phyloP scores from a whole-genome alignment of 2,113 vertebrate species.

The Lepus europaeus region DNA sequence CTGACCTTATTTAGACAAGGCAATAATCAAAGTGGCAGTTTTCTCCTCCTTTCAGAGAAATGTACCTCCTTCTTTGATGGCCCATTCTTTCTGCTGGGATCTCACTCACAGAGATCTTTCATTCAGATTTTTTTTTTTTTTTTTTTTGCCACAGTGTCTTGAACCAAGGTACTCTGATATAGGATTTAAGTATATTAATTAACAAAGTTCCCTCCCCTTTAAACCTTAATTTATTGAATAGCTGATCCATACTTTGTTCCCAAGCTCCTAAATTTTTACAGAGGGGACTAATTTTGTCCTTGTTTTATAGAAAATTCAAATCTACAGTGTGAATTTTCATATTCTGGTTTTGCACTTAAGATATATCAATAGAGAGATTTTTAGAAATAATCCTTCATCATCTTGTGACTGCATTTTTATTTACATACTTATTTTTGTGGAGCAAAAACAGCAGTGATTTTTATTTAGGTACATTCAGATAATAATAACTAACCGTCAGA shows the following conservation, averaged over 20 bases:
- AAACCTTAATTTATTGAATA: neutral
- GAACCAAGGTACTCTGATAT: too few species aligned
- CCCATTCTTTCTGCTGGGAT: too few species aligned
- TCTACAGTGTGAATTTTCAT: neutral
- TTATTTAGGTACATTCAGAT: neutral
- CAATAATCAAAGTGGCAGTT: too few species aligned
- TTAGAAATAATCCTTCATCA: neutral
- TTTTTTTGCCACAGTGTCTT: too few species aligned
- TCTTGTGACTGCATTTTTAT: constrained; percentile 32
- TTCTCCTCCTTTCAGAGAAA: too few species aligned
- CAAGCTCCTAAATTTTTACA: neutral
- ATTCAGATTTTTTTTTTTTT: too few species aligned
- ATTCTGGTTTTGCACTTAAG: constrained; percentile 23
- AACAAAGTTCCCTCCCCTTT: too few species aligned
- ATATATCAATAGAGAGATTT: neutral
- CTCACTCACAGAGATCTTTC: too few species aligned
- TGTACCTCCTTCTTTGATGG: too few species aligned
- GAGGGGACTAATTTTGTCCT: neutral
- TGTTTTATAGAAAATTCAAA: constrained; percentile 7
- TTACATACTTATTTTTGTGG: constrained; percentile 9
- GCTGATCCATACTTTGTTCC: neutral
- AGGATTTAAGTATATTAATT: too few species aligned
- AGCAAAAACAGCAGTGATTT: constrained; percentile 1
- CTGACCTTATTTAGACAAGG: too few species aligned
- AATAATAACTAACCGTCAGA: neutral